Percentiles rank a stretch among this genome's conserved stretches.
These are phyloP conservation scores for Cryptotermes secundus DNA, from an alignment of 1,140 invertebrate species.

Conservation along the genomic window DNA sequence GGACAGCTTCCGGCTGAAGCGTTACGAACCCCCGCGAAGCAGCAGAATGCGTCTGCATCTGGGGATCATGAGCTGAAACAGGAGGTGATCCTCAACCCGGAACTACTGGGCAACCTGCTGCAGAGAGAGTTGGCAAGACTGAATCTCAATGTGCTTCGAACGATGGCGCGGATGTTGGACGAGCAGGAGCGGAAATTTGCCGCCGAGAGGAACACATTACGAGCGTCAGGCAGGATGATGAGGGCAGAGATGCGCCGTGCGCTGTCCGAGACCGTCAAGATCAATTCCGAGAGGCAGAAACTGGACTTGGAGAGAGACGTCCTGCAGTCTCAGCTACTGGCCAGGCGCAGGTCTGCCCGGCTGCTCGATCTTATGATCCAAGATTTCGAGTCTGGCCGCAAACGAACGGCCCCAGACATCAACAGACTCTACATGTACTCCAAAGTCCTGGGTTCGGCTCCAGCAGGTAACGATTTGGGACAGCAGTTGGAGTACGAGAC, in stretches of 20 bases:
- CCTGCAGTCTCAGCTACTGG: background rate
- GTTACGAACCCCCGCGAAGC: background rate
- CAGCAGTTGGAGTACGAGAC: background rate
- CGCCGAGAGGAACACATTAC: background rate
- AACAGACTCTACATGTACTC: background rate
- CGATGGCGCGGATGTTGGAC: background rate
- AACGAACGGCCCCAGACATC: background rate
- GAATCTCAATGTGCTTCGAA: background rate
- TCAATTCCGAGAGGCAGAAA: background rate
- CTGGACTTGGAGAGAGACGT: background rate
- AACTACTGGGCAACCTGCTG: background rate
- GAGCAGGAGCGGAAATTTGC: constrained; percentile 3
- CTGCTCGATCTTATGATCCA: background rate
- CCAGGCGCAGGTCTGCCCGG: background rate
- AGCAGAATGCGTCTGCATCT: background rate
- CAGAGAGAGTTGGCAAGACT: background rate
- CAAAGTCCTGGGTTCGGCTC: background rate
- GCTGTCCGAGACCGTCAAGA: background rate
- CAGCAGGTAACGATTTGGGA: background rate
- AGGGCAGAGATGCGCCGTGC: background rate
- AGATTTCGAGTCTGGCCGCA: background rate
- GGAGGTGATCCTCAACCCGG: background rate
- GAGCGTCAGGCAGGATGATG: background rate
- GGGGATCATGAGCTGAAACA: background rate
- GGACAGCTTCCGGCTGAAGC: background rate